Evolutionary conservation across 1,140 invertebrate species (phyloP).

Genomic region (Platyscapa corneri): DNA sequence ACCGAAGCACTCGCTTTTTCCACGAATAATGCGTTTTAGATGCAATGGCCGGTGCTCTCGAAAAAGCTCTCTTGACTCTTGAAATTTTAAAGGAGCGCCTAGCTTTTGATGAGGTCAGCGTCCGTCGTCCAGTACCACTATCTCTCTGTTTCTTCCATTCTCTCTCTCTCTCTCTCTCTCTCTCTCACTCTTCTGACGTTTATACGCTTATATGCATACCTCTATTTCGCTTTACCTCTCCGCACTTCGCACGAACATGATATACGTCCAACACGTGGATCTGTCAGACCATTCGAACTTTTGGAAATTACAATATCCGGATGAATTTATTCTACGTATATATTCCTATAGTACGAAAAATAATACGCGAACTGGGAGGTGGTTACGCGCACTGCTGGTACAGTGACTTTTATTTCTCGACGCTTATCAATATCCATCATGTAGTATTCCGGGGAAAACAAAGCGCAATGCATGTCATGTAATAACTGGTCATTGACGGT

Average conservation of each 20-base stretch:
- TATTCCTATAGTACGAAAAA: background rate
- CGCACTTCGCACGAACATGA: background rate
- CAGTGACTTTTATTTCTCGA: conserved; percentile 5
- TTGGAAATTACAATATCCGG: background rate
- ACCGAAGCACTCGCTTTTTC: background rate
- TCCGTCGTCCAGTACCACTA: no score
- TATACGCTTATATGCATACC: no score
- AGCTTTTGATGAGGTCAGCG: background rate
- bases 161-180: no score
- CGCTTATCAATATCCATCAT: conserved; percentile 52
- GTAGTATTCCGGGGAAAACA: conserved; percentile 34
- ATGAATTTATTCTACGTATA: background rate
- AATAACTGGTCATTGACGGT: background rate
- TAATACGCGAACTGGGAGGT: background rate
- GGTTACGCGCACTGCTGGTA: background rate
- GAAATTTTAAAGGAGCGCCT: background rate
- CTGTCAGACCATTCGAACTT: background rate
- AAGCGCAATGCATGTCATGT: conserved; percentile 47
- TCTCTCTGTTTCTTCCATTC: no score
- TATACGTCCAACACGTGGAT: background rate
- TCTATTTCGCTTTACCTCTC: background rate
- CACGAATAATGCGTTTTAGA: conserved; percentile 21
- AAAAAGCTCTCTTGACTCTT: conserved; percentile 10
- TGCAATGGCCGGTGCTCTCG: background rate
- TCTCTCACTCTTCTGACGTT: no score